Conservation (phyloP, 1,140 invertebrate species). For the Palaemon carinicauda region DNA sequence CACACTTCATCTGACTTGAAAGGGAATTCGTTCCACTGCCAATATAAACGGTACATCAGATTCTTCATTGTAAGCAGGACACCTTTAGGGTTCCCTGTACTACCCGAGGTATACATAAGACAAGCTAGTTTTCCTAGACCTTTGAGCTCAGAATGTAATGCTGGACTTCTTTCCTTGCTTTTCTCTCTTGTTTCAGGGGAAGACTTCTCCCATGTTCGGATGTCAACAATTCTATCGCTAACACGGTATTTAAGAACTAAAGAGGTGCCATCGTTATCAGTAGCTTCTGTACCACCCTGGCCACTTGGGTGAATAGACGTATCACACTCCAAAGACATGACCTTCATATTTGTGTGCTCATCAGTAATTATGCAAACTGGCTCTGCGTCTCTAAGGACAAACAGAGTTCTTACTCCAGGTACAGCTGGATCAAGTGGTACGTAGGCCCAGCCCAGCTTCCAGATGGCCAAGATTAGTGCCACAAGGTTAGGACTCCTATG, state of each 20-base stretch:
- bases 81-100: conserved; percentile 38
- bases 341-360: conserved; percentile 12
- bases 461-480: conserved; percentile 74
- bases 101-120: conserved; percentile 44
- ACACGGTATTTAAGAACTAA: neutral
- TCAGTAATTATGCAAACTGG: conserved; percentile 77
- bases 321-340: conserved; percentile 22
- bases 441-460: conserved; percentile 84
- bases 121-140: conserved; percentile 7
- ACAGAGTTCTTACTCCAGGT: conserved; percentile 76
- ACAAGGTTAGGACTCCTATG: conserved; percentile 77
- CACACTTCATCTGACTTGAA: conserved; percentile 26
- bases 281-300: neutral
- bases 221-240: conserved; percentile 21
- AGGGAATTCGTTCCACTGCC: conserved; percentile 46
- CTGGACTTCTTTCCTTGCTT: neutral
- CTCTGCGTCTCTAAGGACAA: conserved; percentile 79
- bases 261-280: neutral
- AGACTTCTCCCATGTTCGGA: neutral
- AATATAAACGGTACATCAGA: conserved; percentile 37
- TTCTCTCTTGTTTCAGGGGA: neutral
- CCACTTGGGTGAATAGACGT: neutral
- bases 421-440: conserved; percentile 81
- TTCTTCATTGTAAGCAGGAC: conserved; percentile 31
- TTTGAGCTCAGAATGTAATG: neutral